phyloP scores from a whole-genome alignment of 2,113 vertebrate species.

The Ptyas mucosa region DNA sequence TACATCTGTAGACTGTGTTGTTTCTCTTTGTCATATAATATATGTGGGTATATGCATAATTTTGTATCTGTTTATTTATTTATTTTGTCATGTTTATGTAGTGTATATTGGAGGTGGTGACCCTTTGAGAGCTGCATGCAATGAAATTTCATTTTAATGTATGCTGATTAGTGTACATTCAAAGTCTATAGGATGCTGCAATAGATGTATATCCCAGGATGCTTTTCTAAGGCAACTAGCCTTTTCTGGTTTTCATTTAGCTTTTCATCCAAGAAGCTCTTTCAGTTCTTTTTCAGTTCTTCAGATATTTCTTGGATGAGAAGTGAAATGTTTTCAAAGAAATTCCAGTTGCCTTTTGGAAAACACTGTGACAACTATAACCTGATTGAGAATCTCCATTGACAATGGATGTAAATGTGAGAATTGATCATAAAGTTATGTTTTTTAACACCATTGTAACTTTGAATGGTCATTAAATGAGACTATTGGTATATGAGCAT shows the following conservation, averaged over 20 bases:
- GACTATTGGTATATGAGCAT: neutral
- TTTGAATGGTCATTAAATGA: neutral
- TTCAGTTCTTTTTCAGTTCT: neutral
- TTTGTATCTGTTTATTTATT: too few relatives aligned
- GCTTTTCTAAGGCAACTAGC: neutral
- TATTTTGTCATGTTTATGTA: too few relatives aligned
- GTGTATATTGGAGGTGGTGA: too few relatives aligned
- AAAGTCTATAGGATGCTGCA: neutral
- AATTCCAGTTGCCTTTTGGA: neutral
- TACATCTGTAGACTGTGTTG: too few relatives aligned
- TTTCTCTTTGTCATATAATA: too few relatives aligned
- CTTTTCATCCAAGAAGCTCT: neutral
- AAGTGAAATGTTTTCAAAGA: neutral
- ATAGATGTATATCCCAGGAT: neutral
- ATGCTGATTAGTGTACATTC: too few relatives aligned
- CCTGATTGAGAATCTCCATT: neutral
- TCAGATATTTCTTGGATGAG: neutral
- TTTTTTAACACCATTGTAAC: neutral
- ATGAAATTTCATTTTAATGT: too few relatives aligned
- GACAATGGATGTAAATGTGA: neutral
- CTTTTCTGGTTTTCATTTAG: neutral
- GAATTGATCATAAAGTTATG: neutral
- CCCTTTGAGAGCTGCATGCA: too few relatives aligned
- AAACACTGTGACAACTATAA: neutral
- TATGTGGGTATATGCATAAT: too few relatives aligned